Evolutionary conservation across 2,797 vertebrate species (phyloP).

Genomic region (Diplodus puntazzo): DNA sequence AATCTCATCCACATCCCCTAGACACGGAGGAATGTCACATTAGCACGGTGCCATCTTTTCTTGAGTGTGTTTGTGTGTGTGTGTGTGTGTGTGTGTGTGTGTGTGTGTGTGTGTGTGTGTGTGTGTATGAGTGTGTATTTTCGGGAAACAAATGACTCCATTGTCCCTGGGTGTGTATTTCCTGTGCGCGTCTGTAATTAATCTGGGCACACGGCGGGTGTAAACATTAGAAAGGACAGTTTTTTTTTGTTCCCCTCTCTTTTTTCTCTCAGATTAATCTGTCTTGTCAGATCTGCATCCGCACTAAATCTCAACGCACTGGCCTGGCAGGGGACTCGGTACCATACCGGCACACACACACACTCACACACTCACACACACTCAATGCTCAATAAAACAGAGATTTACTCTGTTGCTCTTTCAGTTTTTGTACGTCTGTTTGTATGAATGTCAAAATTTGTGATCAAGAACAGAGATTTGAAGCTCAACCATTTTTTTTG

Average conservation of each 20-base stretch:
- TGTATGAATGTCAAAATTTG: too few species aligned
- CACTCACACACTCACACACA: slow-evolving; percentile 9
- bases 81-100: slow-evolving; percentile 7
- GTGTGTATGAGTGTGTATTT: slow-evolving; percentile 19
- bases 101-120: slow-evolving; percentile 9
- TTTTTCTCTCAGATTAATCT: slow-evolving; percentile 68
- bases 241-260: slow-evolving; percentile 28
- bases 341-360: slow-evolving; percentile 13
- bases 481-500: background rate
- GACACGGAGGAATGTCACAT: slow-evolving; percentile 55
- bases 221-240: slow-evolving; percentile 74
- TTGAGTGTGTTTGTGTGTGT: slow-evolving; percentile 17
- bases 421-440: background rate
- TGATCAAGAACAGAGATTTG: background rate
- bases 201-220: slow-evolving; percentile 68
- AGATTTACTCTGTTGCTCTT: slow-evolving; percentile 10
- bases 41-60: slow-evolving; percentile 60
- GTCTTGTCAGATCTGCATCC: slow-evolving; percentile 71
- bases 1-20: slow-evolving; percentile 51
- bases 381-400: slow-evolving; percentile 3
- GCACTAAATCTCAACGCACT: slow-evolving; percentile 61
- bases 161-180: slow-evolving; percentile 70
- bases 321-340: slow-evolving; percentile 32
- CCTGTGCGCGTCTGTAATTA: slow-evolving; percentile 77
- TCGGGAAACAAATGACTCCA: slow-evolving; percentile 73